These are phyloP conservation scores for Dryobota labecula DNA, from an alignment of 2,888 invertebrate species.

Conservation along the genomic window DNA sequence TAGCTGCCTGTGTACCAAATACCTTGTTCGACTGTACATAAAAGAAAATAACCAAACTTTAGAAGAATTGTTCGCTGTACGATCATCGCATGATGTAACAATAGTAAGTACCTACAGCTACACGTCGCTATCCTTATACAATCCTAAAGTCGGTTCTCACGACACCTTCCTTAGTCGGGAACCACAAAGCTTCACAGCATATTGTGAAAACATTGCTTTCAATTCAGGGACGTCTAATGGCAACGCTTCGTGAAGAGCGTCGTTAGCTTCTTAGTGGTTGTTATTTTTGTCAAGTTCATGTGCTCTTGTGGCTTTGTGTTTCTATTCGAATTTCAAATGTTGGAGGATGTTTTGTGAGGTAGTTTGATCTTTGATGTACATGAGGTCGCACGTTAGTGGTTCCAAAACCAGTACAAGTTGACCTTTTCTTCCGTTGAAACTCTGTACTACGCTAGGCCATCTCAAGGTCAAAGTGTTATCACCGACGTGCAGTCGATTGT, in stretches of 20 bases:
- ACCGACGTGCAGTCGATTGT: no score
- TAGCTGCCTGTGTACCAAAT: neutral
- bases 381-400: no score
- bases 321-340: slow-evolving; percentile 17
- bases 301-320: slow-evolving; percentile 27
- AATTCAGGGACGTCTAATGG: slow-evolving; percentile 48
- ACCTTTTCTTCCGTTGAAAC: neutral
- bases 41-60: neutral
- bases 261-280: slow-evolving; percentile 54
- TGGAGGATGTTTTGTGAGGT: slow-evolving; percentile 1
- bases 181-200: slow-evolving; percentile 40
- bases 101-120: slow-evolving; percentile 3
- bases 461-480: no score
- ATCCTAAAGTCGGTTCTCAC: slow-evolving; percentile 38
- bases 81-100: neutral
- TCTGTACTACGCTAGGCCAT: neutral
- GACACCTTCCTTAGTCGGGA: slow-evolving; percentile 35
- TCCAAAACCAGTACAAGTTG: neutral
- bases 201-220: slow-evolving; percentile 50
- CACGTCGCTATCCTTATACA: slow-evolving; percentile 17
- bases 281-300: slow-evolving; percentile 49
- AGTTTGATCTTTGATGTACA: neutral
- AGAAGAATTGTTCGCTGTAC: neutral
- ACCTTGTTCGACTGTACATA: neutral
- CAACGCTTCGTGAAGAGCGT: slow-evolving; percentile 44